Evolutionary conservation across 2,113 vertebrate species (phyloP).

Genomic region (Anarhynchus alexandrinus): DNA sequence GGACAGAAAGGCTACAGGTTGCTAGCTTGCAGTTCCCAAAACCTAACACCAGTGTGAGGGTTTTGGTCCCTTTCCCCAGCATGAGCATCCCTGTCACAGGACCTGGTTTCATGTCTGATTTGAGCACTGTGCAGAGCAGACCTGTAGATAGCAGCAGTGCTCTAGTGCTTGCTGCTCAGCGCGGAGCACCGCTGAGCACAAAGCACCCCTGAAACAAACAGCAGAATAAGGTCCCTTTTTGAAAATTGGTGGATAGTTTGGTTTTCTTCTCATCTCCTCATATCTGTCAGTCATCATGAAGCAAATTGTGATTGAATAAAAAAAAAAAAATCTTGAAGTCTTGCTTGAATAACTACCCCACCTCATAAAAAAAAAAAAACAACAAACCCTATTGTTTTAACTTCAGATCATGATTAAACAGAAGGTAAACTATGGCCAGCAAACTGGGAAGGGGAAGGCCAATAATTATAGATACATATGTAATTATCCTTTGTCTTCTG

Average conservation of each 20-base stretch:
- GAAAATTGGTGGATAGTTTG: neutral
- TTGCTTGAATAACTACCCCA: neutral
- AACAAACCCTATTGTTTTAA: neutral
- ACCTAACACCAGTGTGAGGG: neutral
- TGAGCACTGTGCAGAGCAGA: neutral
- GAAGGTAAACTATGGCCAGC: neutral
- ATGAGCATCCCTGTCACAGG: fast-evolving
- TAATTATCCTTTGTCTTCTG: neutral
- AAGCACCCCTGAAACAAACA: neutral
- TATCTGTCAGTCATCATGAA: neutral
- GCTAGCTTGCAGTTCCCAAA: neutral
- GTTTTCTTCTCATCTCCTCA: neutral
- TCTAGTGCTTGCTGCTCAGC: neutral
- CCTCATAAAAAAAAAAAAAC: neutral
- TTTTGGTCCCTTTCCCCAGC: neutral
- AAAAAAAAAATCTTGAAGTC: neutral
- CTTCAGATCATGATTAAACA: neutral
- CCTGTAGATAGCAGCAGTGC: constrained; percentile 54
- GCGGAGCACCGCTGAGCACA: fast-evolving
- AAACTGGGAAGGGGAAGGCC: neutral
- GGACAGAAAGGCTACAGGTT: neutral
- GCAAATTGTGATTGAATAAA: neutral
- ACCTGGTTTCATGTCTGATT: fast-evolving
- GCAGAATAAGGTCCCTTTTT: neutral
- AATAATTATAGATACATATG: fast-evolving